Percentiles rank a stretch among this genome's conserved stretches.
phyloP scores from a whole-genome alignment of 2,113 vertebrate species.

The Haplotaxodon microlepis region DNA sequence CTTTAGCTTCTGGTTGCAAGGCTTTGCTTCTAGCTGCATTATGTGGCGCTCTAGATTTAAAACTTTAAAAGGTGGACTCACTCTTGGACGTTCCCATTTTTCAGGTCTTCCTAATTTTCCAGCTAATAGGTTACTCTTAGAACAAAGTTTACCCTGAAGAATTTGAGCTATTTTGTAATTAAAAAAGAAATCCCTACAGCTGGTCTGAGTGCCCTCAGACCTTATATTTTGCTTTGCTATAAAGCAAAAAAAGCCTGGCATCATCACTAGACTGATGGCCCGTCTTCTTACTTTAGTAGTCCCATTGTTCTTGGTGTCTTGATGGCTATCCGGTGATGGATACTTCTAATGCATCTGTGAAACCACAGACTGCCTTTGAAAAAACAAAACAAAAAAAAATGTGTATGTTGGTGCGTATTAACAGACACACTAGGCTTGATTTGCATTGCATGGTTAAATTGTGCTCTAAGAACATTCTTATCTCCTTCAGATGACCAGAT shows the following conservation, averaged over 20 bases:
- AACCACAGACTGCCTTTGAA: neutral
- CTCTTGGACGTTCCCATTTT: neutral
- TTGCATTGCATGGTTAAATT: neutral
- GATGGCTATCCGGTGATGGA: neutral
- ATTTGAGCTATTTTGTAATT: neutral
- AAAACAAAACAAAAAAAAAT: neutral
- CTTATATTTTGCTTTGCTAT: neutral
- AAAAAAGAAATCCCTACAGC: neutral
- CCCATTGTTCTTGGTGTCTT: neutral
- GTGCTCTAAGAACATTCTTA: neutral
- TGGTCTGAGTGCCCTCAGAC: fast-evolving
- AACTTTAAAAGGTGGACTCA: neutral
- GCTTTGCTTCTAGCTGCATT: neutral
- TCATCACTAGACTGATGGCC: neutral
- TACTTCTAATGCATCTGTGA: neutral
- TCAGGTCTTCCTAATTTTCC: neutral
- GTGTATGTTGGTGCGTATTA: neutral
- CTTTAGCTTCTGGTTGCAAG: slow-evolving; percentile 17
- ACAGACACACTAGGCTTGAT: neutral
- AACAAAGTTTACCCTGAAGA: neutral
- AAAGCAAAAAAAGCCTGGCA: neutral
- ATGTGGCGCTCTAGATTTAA: neutral
- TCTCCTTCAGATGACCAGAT: neutral
- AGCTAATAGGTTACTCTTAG: neutral
- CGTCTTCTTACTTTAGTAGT: neutral